These are phyloP conservation scores for Andricus grossulariae DNA, from an alignment of 1,140 invertebrate genomes.

Conservation along the genomic window DNA sequence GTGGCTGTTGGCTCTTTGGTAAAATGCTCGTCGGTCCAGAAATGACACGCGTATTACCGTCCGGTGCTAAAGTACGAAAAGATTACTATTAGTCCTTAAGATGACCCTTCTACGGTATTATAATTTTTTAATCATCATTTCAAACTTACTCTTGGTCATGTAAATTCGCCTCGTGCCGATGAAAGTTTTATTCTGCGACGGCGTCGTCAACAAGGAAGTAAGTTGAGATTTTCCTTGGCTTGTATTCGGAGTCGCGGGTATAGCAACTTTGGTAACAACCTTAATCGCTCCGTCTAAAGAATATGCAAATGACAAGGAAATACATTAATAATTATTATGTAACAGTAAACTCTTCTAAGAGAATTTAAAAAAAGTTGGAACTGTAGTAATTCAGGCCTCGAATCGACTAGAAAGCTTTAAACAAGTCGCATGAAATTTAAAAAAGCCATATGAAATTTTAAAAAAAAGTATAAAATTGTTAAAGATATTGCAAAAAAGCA, in stretches of 20 bases:
- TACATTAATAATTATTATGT: conserved; percentile 46
- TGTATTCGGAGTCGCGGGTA: conserved; percentile 77
- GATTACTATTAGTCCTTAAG: conserved; percentile 35
- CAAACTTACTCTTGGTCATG: conserved; percentile 82
- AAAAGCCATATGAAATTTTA: no score
- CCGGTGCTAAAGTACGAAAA: conserved; percentile 74
- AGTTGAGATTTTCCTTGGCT: conserved; percentile 81
- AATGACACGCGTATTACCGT: conserved; percentile 86
- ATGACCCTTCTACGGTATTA: neutral
- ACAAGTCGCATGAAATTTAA: no score
- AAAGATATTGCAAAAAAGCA: no score
- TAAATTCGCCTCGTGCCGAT: conserved; percentile 84
- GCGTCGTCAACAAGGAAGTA: conserved; percentile 82
- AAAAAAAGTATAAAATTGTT: no score
- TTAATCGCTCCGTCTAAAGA: conserved; percentile 78
- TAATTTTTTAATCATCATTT: neutral
- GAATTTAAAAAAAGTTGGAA: conserved; percentile 36
- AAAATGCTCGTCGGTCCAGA: conserved; percentile 78
- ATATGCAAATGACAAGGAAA: conserved; percentile 38
- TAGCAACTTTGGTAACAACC: conserved; percentile 79
- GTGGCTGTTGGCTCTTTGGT: conserved; percentile 71
- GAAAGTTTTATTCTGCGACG: conserved; percentile 80
- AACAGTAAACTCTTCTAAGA: conserved; percentile 32
- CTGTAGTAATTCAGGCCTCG: neutral
- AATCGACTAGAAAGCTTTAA: no score